phyloP scores from a whole-genome alignment of 1,140 invertebrate species.

The Euglossa dilemma region DNA sequence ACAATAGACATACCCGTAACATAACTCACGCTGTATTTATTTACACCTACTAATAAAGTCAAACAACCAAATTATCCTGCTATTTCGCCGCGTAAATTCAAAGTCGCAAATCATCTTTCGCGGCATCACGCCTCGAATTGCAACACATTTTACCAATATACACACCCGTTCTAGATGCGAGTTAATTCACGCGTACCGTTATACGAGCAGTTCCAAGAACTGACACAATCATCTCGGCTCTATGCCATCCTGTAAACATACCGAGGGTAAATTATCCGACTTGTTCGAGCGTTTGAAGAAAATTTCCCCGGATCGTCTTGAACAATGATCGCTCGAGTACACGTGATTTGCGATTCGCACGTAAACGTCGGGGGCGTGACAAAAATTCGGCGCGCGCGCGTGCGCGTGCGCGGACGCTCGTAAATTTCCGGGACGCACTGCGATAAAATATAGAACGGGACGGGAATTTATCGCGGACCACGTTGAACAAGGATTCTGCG shows the following conservation, averaged over 20 bases:
- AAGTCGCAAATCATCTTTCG: background rate
- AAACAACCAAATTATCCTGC: background rate
- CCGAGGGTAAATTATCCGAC: background rate
- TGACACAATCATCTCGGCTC: background rate
- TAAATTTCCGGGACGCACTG: constrained; percentile 10
- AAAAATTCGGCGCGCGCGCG: constrained; percentile 8
- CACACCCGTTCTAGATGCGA: no score
- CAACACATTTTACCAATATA: background rate
- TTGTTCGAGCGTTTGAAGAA: background rate
- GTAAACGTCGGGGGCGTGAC: constrained; percentile 15
- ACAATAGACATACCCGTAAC: background rate
- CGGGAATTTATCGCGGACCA: constrained; percentile 13
- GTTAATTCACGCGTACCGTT: no score
- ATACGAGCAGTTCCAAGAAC: background rate
- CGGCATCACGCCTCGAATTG: background rate
- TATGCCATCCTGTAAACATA: background rate
- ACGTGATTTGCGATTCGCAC: constrained; percentile 14
- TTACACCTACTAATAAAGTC: background rate
- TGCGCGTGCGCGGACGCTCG: background rate
- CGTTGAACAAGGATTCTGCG: constrained; percentile 11
- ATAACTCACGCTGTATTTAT: background rate
- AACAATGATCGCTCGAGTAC: constrained; percentile 9
- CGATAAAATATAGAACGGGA: constrained; percentile 25
- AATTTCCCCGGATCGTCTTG: background rate
- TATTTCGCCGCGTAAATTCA: background rate